Evolutionary conservation across 2,113 vertebrate genomes (phyloP).

Genomic region (Limnothrissa miodon): DNA sequence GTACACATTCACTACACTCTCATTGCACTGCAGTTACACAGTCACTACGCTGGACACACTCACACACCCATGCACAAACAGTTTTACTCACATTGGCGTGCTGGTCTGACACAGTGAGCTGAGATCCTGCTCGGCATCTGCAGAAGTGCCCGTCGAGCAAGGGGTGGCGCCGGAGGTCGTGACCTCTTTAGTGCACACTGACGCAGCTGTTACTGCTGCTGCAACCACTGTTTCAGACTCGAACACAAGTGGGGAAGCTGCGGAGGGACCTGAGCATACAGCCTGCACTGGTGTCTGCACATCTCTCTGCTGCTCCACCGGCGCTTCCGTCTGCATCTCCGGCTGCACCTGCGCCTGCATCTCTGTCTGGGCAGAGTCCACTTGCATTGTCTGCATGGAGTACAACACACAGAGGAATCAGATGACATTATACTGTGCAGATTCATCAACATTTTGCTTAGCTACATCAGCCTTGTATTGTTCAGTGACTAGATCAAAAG

Average conservation of each 20-base stretch:
- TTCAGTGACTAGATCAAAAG: background rate
- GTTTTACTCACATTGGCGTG: conserved; percentile 64
- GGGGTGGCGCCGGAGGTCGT: conserved; percentile 25
- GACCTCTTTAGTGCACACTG: conserved; percentile 51
- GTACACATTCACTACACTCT: background rate
- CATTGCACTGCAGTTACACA: background rate
- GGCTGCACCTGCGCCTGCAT: background rate
- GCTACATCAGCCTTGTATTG: background rate
- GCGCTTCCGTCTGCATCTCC: background rate
- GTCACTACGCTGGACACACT: background rate
- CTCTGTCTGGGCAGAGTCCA: background rate
- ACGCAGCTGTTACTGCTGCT: conserved; percentile 22
- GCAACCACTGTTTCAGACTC: background rate
- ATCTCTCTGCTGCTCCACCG: background rate
- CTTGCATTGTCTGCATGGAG: background rate
- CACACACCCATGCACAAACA: background rate
- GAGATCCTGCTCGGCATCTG: conserved; percentile 63
- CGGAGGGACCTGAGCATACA: background rate
- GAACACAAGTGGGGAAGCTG: background rate
- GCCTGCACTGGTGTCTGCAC: background rate
- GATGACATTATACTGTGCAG: too few relatives aligned
- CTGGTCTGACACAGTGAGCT: conserved; percentile 66
- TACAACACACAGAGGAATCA: background rate
- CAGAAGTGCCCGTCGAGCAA: conserved; percentile 31
- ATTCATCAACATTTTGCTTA: background rate